phyloP scores from a whole-genome alignment of 2,113 vertebrate genomes.

The Mustelus asterias region DNA sequence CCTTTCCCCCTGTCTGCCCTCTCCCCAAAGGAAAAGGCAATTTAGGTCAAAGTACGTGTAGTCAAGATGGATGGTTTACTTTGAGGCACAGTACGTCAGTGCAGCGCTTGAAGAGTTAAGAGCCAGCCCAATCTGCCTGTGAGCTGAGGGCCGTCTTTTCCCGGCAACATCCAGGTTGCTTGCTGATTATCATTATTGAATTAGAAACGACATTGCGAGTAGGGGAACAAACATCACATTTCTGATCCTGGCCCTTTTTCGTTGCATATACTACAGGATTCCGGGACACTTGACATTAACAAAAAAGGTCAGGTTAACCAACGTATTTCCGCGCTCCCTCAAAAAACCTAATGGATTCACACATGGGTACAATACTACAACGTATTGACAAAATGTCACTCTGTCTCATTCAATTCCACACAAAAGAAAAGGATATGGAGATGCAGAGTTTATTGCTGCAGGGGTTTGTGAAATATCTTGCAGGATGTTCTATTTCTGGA shows the following conservation, averaged over 20 bases:
- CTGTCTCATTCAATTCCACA: not conserved
- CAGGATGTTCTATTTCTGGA: not conserved
- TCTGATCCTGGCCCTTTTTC: not conserved
- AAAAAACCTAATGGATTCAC: conserved; percentile 19
- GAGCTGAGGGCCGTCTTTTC: not conserved
- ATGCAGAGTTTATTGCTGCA: not conserved
- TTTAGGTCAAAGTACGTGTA: not conserved
- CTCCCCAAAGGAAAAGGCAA: not conserved
- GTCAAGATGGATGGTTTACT: not conserved
- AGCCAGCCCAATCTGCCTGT: not conserved
- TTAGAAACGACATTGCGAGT: not conserved
- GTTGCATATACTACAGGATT: not conserved
- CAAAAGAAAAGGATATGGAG: not conserved
- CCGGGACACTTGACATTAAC: not conserved
- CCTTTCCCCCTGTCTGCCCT: not conserved
- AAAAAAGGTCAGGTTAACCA: not conserved
- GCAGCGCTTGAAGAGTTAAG: not conserved
- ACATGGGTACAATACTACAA: not conserved
- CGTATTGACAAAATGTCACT: conserved; percentile 14
- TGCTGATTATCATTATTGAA: not conserved
- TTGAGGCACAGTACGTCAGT: not conserved
- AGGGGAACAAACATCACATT: not conserved
- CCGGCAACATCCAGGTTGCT: not conserved
- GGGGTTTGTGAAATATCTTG: conserved; percentile 9
- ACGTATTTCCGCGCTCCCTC: not conserved